phyloP scores from a whole-genome alignment of 2,113 vertebrate species.

The Lanius ludovicianus region DNA sequence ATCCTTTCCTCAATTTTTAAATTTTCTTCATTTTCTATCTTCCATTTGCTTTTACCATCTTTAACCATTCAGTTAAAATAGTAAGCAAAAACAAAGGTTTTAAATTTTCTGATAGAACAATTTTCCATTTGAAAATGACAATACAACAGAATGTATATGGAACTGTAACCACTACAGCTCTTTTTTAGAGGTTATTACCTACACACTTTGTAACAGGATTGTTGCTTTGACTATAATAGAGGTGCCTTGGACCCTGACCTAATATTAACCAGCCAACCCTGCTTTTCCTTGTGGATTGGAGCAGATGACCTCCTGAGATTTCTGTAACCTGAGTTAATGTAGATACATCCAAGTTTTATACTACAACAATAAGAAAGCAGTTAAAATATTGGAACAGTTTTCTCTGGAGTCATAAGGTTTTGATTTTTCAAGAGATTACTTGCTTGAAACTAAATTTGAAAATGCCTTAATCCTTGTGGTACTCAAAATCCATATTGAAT shows the following conservation, averaged over 20 bases:
- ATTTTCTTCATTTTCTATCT: background rate
- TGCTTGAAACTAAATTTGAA: background rate
- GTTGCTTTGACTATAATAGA: background rate
- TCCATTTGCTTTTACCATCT: background rate
- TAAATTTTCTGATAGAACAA: background rate
- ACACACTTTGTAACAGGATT: background rate
- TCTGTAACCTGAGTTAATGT: background rate
- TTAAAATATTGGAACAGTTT: background rate
- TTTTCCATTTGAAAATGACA: background rate
- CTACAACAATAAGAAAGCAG: background rate
- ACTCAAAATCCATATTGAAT: background rate
- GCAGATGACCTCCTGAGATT: background rate
- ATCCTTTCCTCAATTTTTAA: background rate
- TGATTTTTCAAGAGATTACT: background rate
- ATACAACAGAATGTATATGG: background rate
- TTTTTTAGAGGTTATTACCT: background rate
- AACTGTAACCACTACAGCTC: background rate
- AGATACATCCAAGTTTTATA: background rate
- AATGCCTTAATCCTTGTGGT: background rate
- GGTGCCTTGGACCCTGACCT: background rate
- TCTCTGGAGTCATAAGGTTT: background rate
- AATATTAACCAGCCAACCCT: background rate
- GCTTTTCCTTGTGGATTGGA: background rate
- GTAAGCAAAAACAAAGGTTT: fast-evolving
- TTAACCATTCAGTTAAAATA: background rate